phyloP scores from a whole-genome alignment of 2,797 vertebrate species.

The Calcarius lapponicus region DNA sequence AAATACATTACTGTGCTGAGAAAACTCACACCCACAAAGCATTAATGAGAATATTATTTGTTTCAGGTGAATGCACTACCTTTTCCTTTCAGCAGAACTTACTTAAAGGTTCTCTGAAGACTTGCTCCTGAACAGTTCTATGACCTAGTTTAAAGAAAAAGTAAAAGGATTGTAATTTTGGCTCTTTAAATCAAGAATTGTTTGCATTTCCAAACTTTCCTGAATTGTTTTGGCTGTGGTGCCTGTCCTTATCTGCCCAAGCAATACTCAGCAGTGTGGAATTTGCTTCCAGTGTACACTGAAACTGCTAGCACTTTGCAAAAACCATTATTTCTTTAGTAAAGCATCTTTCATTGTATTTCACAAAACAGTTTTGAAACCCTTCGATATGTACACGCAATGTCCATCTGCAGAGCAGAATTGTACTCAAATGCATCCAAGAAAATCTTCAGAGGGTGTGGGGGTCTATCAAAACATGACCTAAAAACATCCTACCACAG shows the following conservation, averaged over 20 bases:
- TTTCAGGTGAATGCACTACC: background rate
- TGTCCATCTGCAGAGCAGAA: background rate
- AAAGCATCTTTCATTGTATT: background rate
- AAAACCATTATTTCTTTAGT: constrained; percentile 4
- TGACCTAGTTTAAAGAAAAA: constrained; percentile 52
- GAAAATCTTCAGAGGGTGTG: background rate
- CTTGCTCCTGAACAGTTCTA: background rate
- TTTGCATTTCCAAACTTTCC: constrained; percentile 53
- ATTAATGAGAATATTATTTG: background rate
- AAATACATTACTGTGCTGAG: background rate
- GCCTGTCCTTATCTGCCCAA: constrained; percentile 64
- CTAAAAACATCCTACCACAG: background rate
- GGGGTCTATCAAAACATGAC: background rate
- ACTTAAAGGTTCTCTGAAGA: background rate
- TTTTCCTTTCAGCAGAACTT: background rate
- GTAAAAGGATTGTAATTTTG: constrained; percentile 1
- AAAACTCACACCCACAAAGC: background rate
- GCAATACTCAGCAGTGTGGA: constrained; percentile 65
- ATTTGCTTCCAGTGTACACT: constrained; percentile 39
- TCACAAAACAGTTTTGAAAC: background rate
- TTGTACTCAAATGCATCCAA: background rate
- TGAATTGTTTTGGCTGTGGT: constrained; percentile 57
- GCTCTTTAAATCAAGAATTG: background rate
- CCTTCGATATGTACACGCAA: background rate
- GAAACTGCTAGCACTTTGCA: constrained; percentile 22